Evolutionary conservation across 1,140 invertebrate genomes (phyloP), one percentile per base, ranked within the genome.

Genomic region (Magallana gigas): DNA sequence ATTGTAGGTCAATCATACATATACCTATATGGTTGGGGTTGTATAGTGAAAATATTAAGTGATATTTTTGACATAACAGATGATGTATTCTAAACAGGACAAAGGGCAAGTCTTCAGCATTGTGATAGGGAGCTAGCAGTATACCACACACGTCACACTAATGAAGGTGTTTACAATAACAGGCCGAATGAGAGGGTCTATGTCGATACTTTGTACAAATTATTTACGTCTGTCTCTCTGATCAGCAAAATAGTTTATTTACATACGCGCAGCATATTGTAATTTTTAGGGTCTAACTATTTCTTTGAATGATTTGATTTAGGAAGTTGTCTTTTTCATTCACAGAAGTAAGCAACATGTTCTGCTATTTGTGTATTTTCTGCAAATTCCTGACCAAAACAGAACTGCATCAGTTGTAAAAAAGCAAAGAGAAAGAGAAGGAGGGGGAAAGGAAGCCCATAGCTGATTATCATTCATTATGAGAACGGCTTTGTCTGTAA

Each of bases 101-200:
- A 48, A 5, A 4, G 36, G 36, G 36, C 36, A 48, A 5, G 36
- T 48, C 36, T 48, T 48, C 36, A 48, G 36, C 36, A 48, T 48
- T 48, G 36, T 48, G 36, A 48, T 48, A 48, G 36, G 36, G 36
- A 48, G 36, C 36, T 48, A 48, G 36, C 36, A 48, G 18, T 29
- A 76, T 76, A 12, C 68, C 68, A 76, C 68, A 76, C 68, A 76
- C 68, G 36, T 29, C 8, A 18, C 68, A 11, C 68, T 76, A 76
- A 76, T 76, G 68, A 76, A 76, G 23, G 12, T 76, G 68, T 76
- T 76, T 76, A 76, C 68, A 76, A 76, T 76, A 29, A 76, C 23
- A 36, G 8, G 18, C 23, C 23, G 68, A 76, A 29, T 29, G 68
- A 29, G 36, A 29, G 23, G 23, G 68, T 76, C 23, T 29, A 11